These are phyloP conservation scores for Catalaphyllia jardinei DNA, from an alignment of 64 coral and sea anemone species.

Conservation along the genomic window DNA sequence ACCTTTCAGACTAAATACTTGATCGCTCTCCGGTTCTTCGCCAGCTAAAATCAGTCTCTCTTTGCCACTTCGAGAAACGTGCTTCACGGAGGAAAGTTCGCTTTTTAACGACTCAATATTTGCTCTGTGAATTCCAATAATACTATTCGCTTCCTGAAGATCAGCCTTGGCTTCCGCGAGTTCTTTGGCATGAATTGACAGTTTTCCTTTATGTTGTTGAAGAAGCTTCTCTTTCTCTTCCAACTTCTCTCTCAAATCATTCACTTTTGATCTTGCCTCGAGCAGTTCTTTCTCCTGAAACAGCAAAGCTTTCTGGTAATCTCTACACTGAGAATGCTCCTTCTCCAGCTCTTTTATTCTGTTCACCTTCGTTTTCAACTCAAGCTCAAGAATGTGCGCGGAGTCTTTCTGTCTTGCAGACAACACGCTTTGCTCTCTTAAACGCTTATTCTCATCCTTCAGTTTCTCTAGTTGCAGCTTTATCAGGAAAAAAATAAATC, in stretches of 20 bases:
- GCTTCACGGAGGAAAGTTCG: constrained; percentile 51
- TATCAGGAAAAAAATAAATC: neutral
- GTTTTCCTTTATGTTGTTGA: constrained; percentile 68
- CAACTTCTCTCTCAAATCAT: constrained; percentile 61
- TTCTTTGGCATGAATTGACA: constrained; percentile 74
- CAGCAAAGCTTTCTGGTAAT: constrained; percentile 86
- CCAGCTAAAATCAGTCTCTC: constrained; percentile 65
- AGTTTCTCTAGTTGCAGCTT: constrained; percentile 78
- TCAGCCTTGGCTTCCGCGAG: constrained; percentile 86
- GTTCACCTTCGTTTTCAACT: constrained; percentile 69
- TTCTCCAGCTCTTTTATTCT: constrained; percentile 85
- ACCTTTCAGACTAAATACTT: constrained; percentile 30
- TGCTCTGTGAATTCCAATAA: constrained; percentile 94
- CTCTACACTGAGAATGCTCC: constrained; percentile 71
- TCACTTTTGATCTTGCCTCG: constrained; percentile 67
- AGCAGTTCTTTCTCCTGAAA: constrained; percentile 91
- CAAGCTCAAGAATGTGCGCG: constrained; percentile 73
- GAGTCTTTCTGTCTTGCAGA: constrained; percentile 58
- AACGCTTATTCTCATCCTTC: constrained; percentile 71
- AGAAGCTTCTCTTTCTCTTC: constrained; percentile 73
- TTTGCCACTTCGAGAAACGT: constrained; percentile 12
- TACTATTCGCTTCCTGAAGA: constrained; percentile 87
- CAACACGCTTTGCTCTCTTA: constrained; percentile 51
- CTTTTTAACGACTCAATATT: constrained; percentile 71
- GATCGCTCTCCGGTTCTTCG: constrained; percentile 72